Evolutionary conservation across 2,113 vertebrate genomes (phyloP).

Genomic region (Dendropsophus ebraccatus): DNA sequence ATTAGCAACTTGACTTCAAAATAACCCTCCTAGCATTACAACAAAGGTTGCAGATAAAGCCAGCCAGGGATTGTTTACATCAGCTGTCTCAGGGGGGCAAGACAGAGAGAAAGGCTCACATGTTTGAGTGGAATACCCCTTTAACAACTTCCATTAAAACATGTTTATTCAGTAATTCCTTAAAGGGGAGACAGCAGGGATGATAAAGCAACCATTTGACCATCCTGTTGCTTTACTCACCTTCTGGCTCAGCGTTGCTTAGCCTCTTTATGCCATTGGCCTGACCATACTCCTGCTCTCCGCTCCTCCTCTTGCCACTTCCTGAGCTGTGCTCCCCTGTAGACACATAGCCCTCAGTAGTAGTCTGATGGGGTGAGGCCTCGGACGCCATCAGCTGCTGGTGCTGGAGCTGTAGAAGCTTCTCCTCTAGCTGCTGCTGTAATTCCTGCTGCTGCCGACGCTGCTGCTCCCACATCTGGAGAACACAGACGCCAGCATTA

Average conservation of each 20-base stretch:
- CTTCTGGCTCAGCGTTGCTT: background rate
- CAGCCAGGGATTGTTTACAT: no score
- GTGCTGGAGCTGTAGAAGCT: slow-evolving; percentile 68
- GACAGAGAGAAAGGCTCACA: no score
- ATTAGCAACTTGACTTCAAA: no score
- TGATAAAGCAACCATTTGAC: background rate
- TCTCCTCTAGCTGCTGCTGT: slow-evolving; percentile 74
- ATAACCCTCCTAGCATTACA: no score
- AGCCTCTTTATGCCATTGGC: background rate
- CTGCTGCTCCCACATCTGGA: slow-evolving; percentile 69
- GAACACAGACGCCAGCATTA: slow-evolving; percentile 37
- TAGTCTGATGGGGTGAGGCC: background rate
- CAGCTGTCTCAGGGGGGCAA: no score
- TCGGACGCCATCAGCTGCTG: slow-evolving; percentile 35
- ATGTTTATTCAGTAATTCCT: no score
- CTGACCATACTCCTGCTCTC: background rate
- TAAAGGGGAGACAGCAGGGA: background rate
- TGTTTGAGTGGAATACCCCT: no score
- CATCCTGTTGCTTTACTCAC: background rate
- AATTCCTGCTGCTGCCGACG: slow-evolving; percentile 71
- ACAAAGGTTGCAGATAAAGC: no score
- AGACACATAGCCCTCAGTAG: slow-evolving; percentile 63
- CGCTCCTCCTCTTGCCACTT: background rate
- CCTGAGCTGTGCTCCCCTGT: background rate
- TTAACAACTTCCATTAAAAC: no score